A percentile compares a stretch with the other conserved stretches of the same genome.
These are phyloP conservation scores for Microcebus murinus DNA, from an alignment of 2,113 vertebrate species.

Conservation along the genomic window DNA sequence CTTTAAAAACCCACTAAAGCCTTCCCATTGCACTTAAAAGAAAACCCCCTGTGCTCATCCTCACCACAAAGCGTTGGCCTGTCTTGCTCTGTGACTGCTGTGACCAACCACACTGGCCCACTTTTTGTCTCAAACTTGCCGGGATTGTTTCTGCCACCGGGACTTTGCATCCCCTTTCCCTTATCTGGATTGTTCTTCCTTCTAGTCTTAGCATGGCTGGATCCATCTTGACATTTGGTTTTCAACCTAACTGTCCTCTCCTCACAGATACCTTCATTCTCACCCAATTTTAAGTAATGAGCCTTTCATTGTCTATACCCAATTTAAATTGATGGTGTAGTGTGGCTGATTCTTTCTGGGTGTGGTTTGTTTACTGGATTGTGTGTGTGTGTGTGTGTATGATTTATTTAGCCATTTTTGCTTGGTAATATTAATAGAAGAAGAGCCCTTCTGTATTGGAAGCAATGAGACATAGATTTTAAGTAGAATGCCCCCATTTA, in stretches of 20 bases:
- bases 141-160: neutral
- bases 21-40: neutral
- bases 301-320: neutral
- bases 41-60: neutral
- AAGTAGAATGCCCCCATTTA: neutral
- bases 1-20: neutral
- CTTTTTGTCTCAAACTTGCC: neutral
- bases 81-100: neutral
- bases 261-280: neutral
- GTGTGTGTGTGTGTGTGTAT: neutral
- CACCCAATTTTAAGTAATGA: neutral
- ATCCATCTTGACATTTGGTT: neutral
- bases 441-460: neutral
- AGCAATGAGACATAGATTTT: neutral
- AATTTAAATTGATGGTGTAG: neutral
- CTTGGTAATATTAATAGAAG: neutral
- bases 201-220: neutral
- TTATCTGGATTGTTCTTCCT: neutral
- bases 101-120: too few species aligned
- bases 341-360: neutral
- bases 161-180: neutral
- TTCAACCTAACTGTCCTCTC: neutral
- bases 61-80: neutral
- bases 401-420: neutral
- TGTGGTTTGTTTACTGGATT: neutral